These are phyloP conservation scores for Nemopilema nomurai DNA, from an alignment of 30 jellyfish, hydroid and myxozoan species.

Conservation along the genomic window DNA sequence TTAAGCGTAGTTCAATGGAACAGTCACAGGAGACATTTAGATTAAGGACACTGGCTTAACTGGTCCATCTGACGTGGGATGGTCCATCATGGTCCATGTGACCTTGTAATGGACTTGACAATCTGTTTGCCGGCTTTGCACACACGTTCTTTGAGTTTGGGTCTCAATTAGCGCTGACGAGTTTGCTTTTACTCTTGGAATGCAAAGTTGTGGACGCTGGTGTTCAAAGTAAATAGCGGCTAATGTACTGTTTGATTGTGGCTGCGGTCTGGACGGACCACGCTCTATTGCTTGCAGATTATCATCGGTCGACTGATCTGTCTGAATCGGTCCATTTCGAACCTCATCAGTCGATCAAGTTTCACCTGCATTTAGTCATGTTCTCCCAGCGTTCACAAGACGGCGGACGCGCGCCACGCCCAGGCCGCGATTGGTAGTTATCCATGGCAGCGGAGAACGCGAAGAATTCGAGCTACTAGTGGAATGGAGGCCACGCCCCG, in stretches of 20 bases:
- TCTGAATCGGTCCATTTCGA: not conserved
- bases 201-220: not conserved
- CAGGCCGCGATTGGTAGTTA: not conserved
- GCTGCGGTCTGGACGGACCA: not conserved
- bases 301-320: not conserved
- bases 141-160: not conserved
- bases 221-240: not conserved
- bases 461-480: not conserved
- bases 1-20: too few species aligned
- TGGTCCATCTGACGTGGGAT: not conserved
- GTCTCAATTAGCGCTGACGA: not conserved
- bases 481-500: too few species aligned
- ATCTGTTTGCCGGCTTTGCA: not conserved
- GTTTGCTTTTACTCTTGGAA: not conserved
- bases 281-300: not conserved
- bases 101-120: not conserved
- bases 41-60: too few species aligned
- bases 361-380: not conserved
- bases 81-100: too few species aligned
- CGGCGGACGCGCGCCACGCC: not conserved
- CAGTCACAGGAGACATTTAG: too few species aligned
- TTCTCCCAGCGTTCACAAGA: not conserved
- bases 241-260: not conserved
- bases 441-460: not conserved
- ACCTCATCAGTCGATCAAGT: not conserved